phyloP scores from a whole-genome alignment of 37 sponge, comb jelly and placozoan species.

The Beroe forskalii region DNA sequence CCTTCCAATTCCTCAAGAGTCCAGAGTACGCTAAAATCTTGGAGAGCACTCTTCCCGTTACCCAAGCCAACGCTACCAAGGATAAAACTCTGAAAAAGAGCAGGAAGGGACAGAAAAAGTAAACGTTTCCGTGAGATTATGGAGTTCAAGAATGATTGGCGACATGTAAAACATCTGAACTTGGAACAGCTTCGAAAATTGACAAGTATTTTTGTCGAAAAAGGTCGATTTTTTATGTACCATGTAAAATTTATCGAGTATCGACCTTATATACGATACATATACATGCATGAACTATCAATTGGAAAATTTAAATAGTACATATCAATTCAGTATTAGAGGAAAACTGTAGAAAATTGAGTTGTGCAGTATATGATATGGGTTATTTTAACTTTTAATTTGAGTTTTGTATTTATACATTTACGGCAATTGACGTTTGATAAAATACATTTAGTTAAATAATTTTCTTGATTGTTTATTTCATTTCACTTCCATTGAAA shows the following conservation, averaged over 20 bases:
- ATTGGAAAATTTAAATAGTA: too few species aligned
- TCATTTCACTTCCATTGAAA: background rate
- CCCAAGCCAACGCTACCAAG: constrained; percentile 26
- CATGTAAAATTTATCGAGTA: too few species aligned
- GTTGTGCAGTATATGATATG: background rate
- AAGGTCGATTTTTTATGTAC: too few species aligned
- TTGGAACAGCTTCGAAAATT: too few species aligned
- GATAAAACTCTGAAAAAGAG: constrained; percentile 69
- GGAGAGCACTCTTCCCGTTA: background rate
- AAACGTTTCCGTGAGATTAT: too few species aligned
- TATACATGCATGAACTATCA: too few species aligned
- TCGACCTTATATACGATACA: too few species aligned
- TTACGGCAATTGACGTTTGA: background rate
- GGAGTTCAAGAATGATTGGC: too few species aligned
- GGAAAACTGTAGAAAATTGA: background rate
- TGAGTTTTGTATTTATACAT: background rate
- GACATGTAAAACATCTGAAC: too few species aligned
- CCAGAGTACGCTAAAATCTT: constrained; percentile 74
- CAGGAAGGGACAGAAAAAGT: constrained; percentile 56
- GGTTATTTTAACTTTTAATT: background rate
- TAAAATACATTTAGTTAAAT: background rate
- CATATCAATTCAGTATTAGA: too few species aligned
- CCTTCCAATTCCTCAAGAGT: constrained; percentile 77
- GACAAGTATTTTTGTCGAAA: too few species aligned
- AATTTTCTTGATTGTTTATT: background rate